Evolutionary conservation across 37 sponge, comb jelly and placozoan genomes (phyloP).

Genomic region (Chondrilla cf. caribensis): DNA sequence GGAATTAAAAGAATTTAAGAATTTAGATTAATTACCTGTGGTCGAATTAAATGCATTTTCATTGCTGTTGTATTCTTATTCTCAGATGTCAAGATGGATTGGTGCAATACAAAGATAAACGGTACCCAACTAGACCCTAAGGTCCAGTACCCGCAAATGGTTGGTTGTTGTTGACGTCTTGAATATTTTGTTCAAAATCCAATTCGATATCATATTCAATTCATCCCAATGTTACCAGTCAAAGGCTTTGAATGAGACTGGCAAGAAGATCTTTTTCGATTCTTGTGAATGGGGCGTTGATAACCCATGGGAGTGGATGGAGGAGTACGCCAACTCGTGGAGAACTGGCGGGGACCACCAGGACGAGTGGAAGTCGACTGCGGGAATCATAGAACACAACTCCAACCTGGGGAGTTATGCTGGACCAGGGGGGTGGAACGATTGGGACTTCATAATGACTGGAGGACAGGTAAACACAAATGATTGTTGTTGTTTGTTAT

Average conservation of each 20-base stretch:
- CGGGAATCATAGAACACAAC: slow-evolving; percentile 69
- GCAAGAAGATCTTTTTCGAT: slow-evolving; percentile 76
- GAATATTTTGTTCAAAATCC: too few species aligned
- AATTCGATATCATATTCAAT: too few species aligned
- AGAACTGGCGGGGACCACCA: slow-evolving; percentile 82
- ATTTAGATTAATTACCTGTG: too few species aligned
- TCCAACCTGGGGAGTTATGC: slow-evolving; percentile 60
- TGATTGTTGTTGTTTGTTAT: too few species aligned
- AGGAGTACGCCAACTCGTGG: slow-evolving; percentile 77
- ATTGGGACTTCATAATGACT: slow-evolving; percentile 89
- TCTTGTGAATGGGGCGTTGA: slow-evolving; percentile 86
- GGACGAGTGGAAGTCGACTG: slow-evolving; percentile 79
- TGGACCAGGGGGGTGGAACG: slow-evolving; percentile 90
- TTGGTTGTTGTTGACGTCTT: too few species aligned
- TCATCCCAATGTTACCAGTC: slow-evolving; percentile 35
- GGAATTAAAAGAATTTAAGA: too few species aligned
- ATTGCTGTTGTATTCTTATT: neutral
- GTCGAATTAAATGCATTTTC: too few species aligned
- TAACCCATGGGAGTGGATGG: slow-evolving; percentile 86
- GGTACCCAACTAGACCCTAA: slow-evolving; percentile 75
- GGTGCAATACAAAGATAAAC: slow-evolving; percentile 81
- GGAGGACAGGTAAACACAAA: slow-evolving; percentile 68
- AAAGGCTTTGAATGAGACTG: slow-evolving; percentile 67
- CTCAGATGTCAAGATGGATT: slow-evolving; percentile 87
- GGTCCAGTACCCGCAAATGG: slow-evolving; percentile 73